Evolutionary conservation across 2,888 invertebrate species (phyloP).

Genomic region (Melikaiella ostensackeni): DNA sequence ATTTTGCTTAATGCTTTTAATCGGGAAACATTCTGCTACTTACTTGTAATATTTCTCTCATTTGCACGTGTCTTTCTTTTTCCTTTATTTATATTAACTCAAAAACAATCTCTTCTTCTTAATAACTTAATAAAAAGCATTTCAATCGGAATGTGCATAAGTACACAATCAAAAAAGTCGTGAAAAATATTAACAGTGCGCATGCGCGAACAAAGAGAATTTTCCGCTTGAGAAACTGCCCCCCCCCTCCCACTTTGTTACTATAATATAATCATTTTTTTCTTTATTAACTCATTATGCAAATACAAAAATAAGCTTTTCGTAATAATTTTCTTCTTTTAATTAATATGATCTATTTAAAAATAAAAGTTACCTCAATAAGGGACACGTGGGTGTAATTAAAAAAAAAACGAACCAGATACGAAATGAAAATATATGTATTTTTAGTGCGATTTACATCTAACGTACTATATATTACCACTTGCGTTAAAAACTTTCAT

Average conservation of each 20-base stretch:
- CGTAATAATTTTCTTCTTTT: too few species aligned
- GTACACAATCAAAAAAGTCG: too few species aligned
- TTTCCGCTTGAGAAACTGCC: too few species aligned
- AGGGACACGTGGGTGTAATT: too few species aligned
- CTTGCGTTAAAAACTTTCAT: not conserved
- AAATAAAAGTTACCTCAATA: too few species aligned
- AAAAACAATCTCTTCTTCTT: not conserved
- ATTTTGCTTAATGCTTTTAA: not conserved
- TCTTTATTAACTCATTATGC: too few species aligned
- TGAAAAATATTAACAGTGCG: not conserved
- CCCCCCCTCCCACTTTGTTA: too few species aligned
- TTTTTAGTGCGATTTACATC: not conserved
- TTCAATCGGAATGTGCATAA: not conserved
- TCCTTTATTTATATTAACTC: not conserved
- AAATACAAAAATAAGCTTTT: too few species aligned
- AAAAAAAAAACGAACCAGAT: not conserved
- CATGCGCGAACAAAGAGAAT: not conserved
- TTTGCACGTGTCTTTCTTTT: not conserved
- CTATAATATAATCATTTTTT: too few species aligned
- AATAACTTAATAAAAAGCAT: not conserved
- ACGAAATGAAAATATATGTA: conserved; percentile 1
- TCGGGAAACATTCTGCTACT: not conserved
- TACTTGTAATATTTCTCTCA: not conserved
- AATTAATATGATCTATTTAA: too few species aligned
- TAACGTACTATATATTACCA: not conserved